These are phyloP conservation scores for Rhynchopsitta pachyrhyncha DNA, from an alignment of 2,113 vertebrate species.

Conservation along the genomic window DNA sequence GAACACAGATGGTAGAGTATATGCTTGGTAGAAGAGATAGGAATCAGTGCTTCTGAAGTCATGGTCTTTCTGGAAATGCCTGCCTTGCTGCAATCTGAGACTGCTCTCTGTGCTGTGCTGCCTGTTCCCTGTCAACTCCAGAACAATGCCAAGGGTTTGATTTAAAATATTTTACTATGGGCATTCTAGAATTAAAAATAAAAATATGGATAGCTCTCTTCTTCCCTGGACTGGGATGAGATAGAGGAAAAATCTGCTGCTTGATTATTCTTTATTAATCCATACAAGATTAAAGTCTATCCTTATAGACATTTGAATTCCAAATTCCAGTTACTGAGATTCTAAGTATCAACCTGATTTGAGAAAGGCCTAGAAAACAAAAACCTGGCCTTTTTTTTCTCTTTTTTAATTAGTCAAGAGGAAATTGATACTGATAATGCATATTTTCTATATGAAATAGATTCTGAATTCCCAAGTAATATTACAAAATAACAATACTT, in stretches of 20 bases:
- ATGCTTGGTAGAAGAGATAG: neutral
- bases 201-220: neutral
- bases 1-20: neutral
- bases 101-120: neutral
- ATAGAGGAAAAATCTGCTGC: neutral
- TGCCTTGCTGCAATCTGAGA: neutral
- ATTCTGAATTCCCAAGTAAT: neutral
- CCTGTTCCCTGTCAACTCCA: neutral
- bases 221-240: neutral
- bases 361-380: neutral
- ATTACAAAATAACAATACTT: neutral
- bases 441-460: neutral
- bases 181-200: neutral
- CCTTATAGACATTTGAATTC: neutral
- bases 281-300: neutral
- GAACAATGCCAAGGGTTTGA: fast-evolving
- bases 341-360: neutral
- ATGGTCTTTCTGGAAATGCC: neutral
- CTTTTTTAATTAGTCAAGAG: neutral
- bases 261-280: neutral
- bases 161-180: neutral
- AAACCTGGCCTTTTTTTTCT: neutral
- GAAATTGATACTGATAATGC: neutral
- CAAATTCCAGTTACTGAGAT: neutral
- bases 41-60: neutral